Evolutionary conservation across 1,140 invertebrate genomes (phyloP).

Genomic region (Pseudomyrmex flavicornis): DNA sequence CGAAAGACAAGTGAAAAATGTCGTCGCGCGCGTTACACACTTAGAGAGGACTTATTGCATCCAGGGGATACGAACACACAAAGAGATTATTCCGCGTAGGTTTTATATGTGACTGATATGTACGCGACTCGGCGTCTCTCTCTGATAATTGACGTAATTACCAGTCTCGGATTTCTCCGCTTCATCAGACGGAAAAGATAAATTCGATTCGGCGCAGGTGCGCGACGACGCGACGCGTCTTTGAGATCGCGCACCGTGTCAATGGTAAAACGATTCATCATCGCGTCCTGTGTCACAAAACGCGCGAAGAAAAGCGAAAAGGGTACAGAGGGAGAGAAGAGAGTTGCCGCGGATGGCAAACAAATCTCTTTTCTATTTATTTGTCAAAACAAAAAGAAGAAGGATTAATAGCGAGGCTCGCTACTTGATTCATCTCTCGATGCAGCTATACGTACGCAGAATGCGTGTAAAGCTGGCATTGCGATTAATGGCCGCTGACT

Average conservation of each 20-base stretch:
- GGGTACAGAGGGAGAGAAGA: too few relatives aligned
- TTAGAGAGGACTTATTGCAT: conserved; percentile 10
- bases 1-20: conserved; percentile 5
- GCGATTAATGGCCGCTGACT: conserved; percentile 41
- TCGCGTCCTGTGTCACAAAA: neutral
- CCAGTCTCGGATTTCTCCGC: conserved; percentile 38
- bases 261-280: conserved; percentile 18
- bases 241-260: conserved; percentile 4
- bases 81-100: neutral
- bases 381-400: neutral
- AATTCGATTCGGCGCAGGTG: conserved; percentile 14
- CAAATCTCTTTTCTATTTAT: neutral
- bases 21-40: conserved; percentile 10
- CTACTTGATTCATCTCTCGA: neutral
- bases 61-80: too few relatives aligned
- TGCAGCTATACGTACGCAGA: neutral
- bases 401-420: neutral
- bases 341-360: neutral
- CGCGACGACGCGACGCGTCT: neutral
- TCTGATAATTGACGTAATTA: conserved; percentile 32
- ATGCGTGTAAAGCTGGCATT: neutral
- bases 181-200: neutral
- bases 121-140: neutral
- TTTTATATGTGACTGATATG: neutral
- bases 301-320: neutral